Base-by-base conservation (phyloP, 2,113 vertebrate species). In the Rhineura floridana region DNA sequence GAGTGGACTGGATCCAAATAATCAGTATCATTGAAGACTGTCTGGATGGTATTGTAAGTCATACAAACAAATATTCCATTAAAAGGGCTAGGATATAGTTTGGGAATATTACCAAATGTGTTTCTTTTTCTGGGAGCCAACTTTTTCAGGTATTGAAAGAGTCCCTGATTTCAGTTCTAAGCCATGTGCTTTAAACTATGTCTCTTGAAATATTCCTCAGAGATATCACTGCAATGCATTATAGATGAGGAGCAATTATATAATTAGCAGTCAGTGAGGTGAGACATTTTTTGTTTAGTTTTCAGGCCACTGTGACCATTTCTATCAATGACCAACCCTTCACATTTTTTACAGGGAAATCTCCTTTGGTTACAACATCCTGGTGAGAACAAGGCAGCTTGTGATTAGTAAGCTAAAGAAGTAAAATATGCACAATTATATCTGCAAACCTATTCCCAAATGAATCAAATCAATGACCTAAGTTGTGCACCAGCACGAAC, bases 381-480 rank as follows among this genome's bases (percentile, higher is more conserved):
- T 81, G 46, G 33, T 42, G n/a, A n/a, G 63, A 67, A 46, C 25
- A 72, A 87, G 70, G 52, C 23, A 72, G 73, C 62, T 21, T 28
- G 36, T 30, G 87, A 44, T 82, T 52, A 88, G 44, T 77, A 89
- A 23, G n/a, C 33, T 36, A n/a, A 65, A 19, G 69, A 13, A 73
- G 70, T 55, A 84, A 50, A 78, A 84, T 46, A 77, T 39, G 81
- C 30, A 73, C 62, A 50, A 77, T 81, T 36, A 81, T 81, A 59
- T 30, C 9, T 72, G 15, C 33, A 33, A 75, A 46, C 2, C 6
- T 77, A 62, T 30, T 82, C 81, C 50, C 70, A 63, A 78, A 70
- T 39, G 62, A 25, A 84, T 78, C 62, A 82, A 67, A 50, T 13
- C 59, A 73, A 70, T 59, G 55, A 84, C 76, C 67, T 91, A 65